These are phyloP conservation scores for Xestia ashworthii DNA, from an alignment of 2,888 invertebrate genomes.

Conservation along the genomic window DNA sequence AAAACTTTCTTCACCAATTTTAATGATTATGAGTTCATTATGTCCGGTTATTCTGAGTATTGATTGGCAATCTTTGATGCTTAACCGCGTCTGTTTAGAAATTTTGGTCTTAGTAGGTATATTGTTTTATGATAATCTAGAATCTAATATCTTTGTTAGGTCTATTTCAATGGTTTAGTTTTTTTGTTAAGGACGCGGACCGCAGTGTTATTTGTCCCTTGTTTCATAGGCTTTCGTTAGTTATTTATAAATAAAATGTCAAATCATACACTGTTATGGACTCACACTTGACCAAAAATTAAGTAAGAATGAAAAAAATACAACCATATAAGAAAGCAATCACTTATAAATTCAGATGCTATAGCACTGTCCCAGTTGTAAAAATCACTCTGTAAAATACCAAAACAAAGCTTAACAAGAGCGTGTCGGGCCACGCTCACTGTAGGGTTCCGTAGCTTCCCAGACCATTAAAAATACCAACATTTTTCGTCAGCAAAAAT, in stretches of 20 bases:
- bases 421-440: no score
- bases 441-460: no score
- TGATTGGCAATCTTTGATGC: slow-evolving; percentile 22
- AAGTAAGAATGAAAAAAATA: no score
- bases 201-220: not conserved
- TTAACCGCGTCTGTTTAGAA: not conserved
- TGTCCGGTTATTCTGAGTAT: not conserved
- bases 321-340: no score
- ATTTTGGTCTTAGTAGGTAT: not conserved
- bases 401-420: not conserved
- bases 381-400: not conserved
- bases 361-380: not conserved
- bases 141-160: not conserved
- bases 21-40: slow-evolving; percentile 24
- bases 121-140: not conserved
- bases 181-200: not conserved
- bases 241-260: no score
- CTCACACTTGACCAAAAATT: no score
- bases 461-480: no score
- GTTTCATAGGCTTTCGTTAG: no score
- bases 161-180: not conserved
- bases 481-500: no score
- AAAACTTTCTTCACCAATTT: slow-evolving; percentile 43
- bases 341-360: no score
- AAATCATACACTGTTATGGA: no score